Percentiles rank a stretch among this genome's conserved stretches.
Evolutionary conservation across 2,113 vertebrate species (phyloP).

Genomic region (Corvus moneduloides): DNA sequence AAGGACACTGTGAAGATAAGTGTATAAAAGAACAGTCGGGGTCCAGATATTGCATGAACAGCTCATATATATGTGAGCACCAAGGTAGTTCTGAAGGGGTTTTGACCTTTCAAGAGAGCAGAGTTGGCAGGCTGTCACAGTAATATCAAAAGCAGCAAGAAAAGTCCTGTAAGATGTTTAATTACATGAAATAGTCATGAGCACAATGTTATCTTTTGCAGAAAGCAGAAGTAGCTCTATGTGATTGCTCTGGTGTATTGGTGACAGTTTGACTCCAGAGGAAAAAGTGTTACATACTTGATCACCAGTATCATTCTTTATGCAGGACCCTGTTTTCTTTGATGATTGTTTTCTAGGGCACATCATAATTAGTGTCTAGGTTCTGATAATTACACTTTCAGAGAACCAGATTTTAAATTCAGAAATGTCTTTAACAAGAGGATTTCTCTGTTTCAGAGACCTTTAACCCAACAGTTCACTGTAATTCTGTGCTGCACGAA

Average conservation of each 20-base stretch:
- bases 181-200: background rate
- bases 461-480: background rate
- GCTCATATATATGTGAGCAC: background rate
- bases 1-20: background rate
- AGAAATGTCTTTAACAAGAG: background rate
- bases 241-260: background rate
- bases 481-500: background rate
- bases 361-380: background rate
- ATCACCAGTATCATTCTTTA: background rate
- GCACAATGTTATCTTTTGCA: background rate
- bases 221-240: background rate
- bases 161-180: background rate
- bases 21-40: background rate
- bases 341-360: background rate
- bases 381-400: background rate
- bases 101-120: background rate
- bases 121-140: background rate
- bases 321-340: background rate
- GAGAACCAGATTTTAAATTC: background rate
- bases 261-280: background rate
- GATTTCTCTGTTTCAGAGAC: background rate
- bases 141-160: background rate
- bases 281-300: background rate
- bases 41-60: background rate
- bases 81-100: background rate